A percentile compares a stretch with the other conserved stretches of the same genome.
Evolutionary conservation across 1,140 invertebrate species (phyloP).

Genomic region (Gryon sp.): DNA sequence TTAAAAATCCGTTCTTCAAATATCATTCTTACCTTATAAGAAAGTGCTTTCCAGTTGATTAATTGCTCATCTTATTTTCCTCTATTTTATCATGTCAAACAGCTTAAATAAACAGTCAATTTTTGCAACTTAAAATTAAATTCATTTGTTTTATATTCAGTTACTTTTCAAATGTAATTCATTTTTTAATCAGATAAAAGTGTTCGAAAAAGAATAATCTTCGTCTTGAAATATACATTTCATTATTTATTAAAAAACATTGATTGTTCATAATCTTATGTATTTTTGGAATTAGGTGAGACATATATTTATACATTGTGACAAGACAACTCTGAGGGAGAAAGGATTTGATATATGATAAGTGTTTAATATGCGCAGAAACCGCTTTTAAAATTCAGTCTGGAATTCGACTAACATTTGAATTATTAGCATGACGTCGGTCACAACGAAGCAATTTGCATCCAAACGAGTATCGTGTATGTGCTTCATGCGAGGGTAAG

Average conservation of each 20-base stretch:
- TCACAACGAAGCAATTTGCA: constrained; percentile 71
- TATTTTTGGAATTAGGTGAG: no score
- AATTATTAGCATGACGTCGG: constrained; percentile 68
- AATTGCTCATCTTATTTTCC: constrained; percentile 16
- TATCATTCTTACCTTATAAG: constrained; percentile 38
- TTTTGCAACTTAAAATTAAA: background rate
- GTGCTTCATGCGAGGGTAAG: constrained; percentile 38
- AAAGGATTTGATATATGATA: constrained; percentile 28
- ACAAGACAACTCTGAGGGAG: background rate
- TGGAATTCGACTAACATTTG: constrained; percentile 45
- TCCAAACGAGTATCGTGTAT: constrained; percentile 69
- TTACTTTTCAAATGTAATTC: no score
- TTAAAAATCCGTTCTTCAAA: constrained; percentile 48
- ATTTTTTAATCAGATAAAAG: no score
- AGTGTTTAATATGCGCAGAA: constrained; percentile 34
- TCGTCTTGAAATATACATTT: no score
- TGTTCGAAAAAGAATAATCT: no score
- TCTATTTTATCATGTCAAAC: constrained; percentile 10
- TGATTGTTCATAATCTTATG: no score
- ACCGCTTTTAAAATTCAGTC: constrained; percentile 27
- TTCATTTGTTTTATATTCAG: no score
- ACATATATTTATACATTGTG: constrained; percentile 17
- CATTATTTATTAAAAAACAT: no score
- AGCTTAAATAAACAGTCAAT: background rate
- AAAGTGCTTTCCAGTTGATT: constrained; percentile 33